Evolutionary conservation across 2,113 vertebrate species (phyloP).

Genomic region (Philantomba maxwellii): DNA sequence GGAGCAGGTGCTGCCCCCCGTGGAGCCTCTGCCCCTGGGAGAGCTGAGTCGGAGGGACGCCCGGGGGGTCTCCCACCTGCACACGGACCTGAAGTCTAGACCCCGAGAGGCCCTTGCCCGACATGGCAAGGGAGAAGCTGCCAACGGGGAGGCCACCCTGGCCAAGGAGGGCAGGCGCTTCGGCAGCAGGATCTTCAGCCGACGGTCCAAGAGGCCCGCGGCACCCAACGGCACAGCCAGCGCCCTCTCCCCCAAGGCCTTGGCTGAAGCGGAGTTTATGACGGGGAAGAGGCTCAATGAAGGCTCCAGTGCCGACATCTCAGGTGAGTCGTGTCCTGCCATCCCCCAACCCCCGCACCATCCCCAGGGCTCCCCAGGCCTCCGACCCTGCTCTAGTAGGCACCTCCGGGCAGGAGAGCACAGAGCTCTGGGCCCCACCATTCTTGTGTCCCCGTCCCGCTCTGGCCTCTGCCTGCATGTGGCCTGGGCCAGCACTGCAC

Average conservation of each 20-base stretch:
- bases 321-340: constrained; percentile 71
- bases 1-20: constrained; percentile 78
- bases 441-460: fast-evolving
- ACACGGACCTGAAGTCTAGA: constrained; percentile 68
- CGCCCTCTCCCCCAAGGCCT: constrained; percentile 71
- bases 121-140: constrained; percentile 65
- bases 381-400: fast-evolving
- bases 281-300: constrained; percentile 71
- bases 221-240: constrained; percentile 50
- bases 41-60: constrained; percentile 44
- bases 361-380: neutral
- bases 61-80: constrained; percentile 55
- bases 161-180: constrained; percentile 70
- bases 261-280: constrained; percentile 66
- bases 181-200: constrained; percentile 66
- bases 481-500: neutral
- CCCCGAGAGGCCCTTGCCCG: constrained; percentile 60
- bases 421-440: neutral
- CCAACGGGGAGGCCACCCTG: constrained; percentile 2
- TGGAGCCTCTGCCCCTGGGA: constrained; percentile 69
- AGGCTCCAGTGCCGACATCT: constrained; percentile 51
- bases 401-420: neutral
- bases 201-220: constrained; percentile 63
- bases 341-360: neutral
- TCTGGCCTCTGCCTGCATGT: no score